These are phyloP conservation scores for Anguilla megastoma DNA, from an alignment of 2,797 vertebrate genomes.

Conservation along the genomic window DNA sequence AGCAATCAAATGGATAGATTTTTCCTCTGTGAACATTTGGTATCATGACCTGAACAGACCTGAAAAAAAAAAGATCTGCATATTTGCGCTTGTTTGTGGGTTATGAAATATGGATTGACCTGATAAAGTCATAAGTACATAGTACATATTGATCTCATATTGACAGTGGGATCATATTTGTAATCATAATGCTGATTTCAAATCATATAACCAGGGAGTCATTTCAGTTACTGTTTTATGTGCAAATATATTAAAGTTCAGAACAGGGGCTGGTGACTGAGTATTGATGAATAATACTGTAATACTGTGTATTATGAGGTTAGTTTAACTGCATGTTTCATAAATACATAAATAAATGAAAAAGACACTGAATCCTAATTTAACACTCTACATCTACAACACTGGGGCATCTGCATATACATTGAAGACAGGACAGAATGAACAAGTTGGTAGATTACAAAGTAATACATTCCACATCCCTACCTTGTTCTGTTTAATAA, in stretches of 20 bases:
- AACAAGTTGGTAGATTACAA: not conserved
- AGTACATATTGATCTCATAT: not conserved
- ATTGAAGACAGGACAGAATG: not conserved
- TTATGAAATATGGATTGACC: not conserved
- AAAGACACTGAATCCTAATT: not conserved
- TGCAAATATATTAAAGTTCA: not conserved
- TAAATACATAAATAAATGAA: not conserved
- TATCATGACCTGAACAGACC: not conserved
- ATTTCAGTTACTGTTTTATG: not conserved
- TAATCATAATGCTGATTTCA: not conserved
- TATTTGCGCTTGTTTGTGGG: not conserved
- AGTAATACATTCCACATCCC: not conserved
- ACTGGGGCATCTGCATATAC: constrained; percentile 22
- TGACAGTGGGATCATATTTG: not conserved
- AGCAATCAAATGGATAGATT: not conserved
- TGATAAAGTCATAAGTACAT: not conserved
- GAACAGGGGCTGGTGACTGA: not conserved
- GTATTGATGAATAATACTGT: not conserved
- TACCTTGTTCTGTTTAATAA: constrained; percentile 11
- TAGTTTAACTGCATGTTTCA: not conserved
- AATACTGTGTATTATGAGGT: not conserved
- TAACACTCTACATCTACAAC: not conserved
- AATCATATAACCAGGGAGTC: not conserved
- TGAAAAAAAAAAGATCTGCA: not conserved
- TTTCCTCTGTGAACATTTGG: not conserved